Base-by-base conservation (phyloP, 2,888 invertebrate species). In the Cephus sareptanus region DNA sequence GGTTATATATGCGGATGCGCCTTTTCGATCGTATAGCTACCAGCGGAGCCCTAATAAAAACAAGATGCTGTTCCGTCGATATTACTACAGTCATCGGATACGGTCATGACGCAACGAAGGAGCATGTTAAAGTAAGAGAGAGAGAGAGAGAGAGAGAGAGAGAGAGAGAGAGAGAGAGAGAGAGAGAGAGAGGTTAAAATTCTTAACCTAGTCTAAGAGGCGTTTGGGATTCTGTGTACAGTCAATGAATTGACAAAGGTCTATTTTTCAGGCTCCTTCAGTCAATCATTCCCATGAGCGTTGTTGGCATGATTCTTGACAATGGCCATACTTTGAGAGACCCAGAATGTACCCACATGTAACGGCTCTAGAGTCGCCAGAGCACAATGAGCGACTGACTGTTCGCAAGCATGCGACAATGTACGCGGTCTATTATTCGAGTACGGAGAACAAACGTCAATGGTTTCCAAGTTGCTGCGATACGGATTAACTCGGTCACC, bases 301-400 rank as follows among this genome's bases (percentile, higher is more conserved):
- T 6, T 23, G 56, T 23, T 56, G 56, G 23, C 23, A 56, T 23
- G 6, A 23, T 23, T 56, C 71, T 12, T 6, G 71, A 33, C 31
- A 71, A 71, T 33, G 71, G 71, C 31, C 31, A 71, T 15, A 71
- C 71, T 70, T 70, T n/a, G 31, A 71, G 13, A 33, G 33, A 3
- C 1, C 71, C 9, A 83, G 87, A 89, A 89, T 88, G 87, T 85
- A 80, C 89, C 89, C 88, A 87, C 88, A 89, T 88, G 82, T 73
- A 74, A 83, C 79, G 79, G 78, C 75, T 69, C 81, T 83, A 79
- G 74, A 80, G 84, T 81, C 81, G 77, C 80, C 80, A 75, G 79
- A 75, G 80, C 83, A 87, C 87, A 88, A 87, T 87, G 82, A 83
- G 74, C 84, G 85, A 80, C 85, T 82, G 86, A 83, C 81, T 80